These are phyloP conservation scores for Grapholita molesta DNA, from an alignment of 1,140 invertebrate species.

Conservation along the genomic window DNA sequence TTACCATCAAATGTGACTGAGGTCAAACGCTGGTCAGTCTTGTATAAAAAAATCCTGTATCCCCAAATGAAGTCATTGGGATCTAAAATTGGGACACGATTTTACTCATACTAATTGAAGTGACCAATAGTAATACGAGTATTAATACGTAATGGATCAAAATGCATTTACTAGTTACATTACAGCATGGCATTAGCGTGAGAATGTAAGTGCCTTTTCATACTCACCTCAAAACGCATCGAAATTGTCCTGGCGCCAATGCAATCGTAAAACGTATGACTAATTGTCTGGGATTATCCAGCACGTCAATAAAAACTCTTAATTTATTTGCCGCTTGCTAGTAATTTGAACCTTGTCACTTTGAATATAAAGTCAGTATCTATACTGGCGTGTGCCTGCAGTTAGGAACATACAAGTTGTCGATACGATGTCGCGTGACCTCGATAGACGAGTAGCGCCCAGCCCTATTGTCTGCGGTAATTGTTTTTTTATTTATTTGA, in stretches of 20 bases:
- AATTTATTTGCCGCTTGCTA: neutral
- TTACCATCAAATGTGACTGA: no score
- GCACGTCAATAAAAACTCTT: neutral
- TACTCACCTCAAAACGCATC: neutral
- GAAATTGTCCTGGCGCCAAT: slow-evolving; percentile 3
- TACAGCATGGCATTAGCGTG: neutral
- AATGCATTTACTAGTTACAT: no score
- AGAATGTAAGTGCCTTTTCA: slow-evolving; percentile 6
- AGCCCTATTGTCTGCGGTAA: slow-evolving; percentile 64
- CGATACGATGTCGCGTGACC: slow-evolving; percentile 13
- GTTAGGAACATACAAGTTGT: neutral
- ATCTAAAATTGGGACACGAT: no score
- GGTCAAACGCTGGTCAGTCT: no score
- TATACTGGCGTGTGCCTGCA: neutral
- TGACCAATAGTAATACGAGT: no score
- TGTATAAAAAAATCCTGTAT: no score
- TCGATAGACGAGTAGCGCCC: slow-evolving; percentile 46
- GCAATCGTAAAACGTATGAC: slow-evolving; percentile 12
- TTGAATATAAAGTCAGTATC: neutral
- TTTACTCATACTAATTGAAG: no score
- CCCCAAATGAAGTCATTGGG: no score
- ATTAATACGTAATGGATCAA: no score
- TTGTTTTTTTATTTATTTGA: slow-evolving; percentile 33
- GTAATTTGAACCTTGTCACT: neutral
- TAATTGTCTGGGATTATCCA: slow-evolving; percentile 16